A percentile compares a stretch with the other conserved stretches of the same genome.
Conservation (phyloP, 2,797 vertebrate species). For the Microchirus variegatus region DNA sequence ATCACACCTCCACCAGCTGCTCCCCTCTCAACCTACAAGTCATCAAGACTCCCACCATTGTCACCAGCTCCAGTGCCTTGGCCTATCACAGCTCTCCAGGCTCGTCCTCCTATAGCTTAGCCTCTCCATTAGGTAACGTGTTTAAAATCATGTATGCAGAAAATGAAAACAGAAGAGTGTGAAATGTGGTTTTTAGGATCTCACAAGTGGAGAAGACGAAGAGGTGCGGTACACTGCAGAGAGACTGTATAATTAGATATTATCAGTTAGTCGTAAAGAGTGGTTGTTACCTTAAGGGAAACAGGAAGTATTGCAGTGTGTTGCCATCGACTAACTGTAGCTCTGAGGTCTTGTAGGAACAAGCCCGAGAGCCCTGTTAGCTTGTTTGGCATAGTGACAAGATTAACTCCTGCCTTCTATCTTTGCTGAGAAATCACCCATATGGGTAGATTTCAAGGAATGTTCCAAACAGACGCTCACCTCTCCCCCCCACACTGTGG, state of each 20-base stretch:
- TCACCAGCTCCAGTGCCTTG: conserved; percentile 89
- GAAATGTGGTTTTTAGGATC: conserved; percentile 1
- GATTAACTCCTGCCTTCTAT: conserved; percentile 53
- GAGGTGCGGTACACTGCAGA: background rate
- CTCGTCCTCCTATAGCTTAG: conserved; percentile 87
- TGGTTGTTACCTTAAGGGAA: conserved; percentile 51
- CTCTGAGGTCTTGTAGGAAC: conserved; percentile 61
- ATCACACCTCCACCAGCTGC: conserved; percentile 82
- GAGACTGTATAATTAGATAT: conserved; percentile 22
- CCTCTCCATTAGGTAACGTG: conserved; percentile 88
- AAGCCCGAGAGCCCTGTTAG: conserved; percentile 58
- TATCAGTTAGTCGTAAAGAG: conserved; percentile 29
- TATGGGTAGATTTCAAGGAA: conserved; percentile 52
- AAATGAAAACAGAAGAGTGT: background rate
- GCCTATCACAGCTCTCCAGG: conserved; percentile 91
- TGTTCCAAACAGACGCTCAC: conserved; percentile 43
- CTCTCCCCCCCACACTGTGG: conserved; percentile 7
- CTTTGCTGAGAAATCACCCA: conserved; percentile 49
- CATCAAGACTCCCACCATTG: conserved; percentile 89
- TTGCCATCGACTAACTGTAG: conserved; percentile 48
- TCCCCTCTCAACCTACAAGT: conserved; percentile 92
- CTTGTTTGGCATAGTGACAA: conserved; percentile 61
- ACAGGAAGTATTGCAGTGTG: conserved; percentile 45
- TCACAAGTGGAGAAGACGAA: background rate
- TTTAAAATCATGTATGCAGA: background rate